Evolutionary conservation across 2,888 invertebrate species (phyloP), one percentile per base, ranked within the genome.

Genomic region (Catocala nupta): DNA sequence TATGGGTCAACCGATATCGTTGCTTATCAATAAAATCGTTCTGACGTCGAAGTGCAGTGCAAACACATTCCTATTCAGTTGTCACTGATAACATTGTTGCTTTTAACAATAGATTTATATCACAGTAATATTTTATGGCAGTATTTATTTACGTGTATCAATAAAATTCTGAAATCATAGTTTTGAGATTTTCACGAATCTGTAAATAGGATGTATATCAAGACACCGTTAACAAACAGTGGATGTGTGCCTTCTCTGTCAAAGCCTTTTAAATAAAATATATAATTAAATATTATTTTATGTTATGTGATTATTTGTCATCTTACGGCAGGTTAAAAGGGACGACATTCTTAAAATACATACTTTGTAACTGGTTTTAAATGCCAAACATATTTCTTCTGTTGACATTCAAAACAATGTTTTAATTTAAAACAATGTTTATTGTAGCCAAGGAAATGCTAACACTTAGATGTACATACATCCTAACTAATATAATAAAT

Each of bases 1-100:
- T 79, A 65, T 83, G 69, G 85, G 85, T 82, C 82, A 81, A 52
- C 25, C 70, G 72, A 79, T 83, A 80, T 63, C 61, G 55, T 51
- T 5, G 10, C 7, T 79, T 81, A 79, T 79, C 80, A 65, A 65
- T 64, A 49, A 58, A 69, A 62, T 57, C 63, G 59, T 62, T 56
- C 43, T 63, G 64, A 67, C 54, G 66, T 33, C 65, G 16, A 64
- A 67, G 55, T 68, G 63, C 63, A 70, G 13, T 50, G 50, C 66
- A 71, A 77, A 78, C 64, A 77, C 55, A 71, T 65, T 63, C 13
- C 8, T 52, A 63, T 67, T 67, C 16, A 66, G 52, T 58, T 63
- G 56, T 45, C 43, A 57, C 54, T 64, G 78, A 78, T 78, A 70
- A 74, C 51, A 72, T 65, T 77, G 55, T 71, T 25, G 63, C 25